These are phyloP conservation scores for Hestina assimilis DNA, from an alignment of 1,140 invertebrate species.

Conservation along the genomic window DNA sequence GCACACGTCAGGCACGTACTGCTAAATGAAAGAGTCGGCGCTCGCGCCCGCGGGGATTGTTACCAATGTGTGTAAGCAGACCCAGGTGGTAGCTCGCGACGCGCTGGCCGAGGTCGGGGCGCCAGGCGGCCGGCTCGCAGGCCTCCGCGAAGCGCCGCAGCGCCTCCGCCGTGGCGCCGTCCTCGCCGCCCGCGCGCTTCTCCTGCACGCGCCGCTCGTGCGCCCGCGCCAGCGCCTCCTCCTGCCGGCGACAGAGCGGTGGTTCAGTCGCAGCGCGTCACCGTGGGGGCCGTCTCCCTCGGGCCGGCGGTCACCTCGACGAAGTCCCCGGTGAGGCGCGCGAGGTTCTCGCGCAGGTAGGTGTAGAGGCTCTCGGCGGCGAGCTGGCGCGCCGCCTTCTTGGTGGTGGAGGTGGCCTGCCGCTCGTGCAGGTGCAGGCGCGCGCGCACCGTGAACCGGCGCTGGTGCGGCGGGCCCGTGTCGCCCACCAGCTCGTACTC, in stretches of 20 bases:
- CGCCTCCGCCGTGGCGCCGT: neutral
- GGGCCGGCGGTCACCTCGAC: no score
- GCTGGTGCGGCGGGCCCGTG: conserved; percentile 62
- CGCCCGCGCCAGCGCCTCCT: conserved; percentile 55
- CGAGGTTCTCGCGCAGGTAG: conserved; percentile 57
- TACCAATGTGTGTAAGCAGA: conserved; percentile 43
- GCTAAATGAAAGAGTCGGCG: no score
- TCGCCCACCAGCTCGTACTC: conserved; percentile 53
- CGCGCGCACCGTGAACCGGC: conserved; percentile 52
- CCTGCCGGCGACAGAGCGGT: conserved; percentile 37
- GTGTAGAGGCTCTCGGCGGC: conserved; percentile 60
- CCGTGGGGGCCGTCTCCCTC: no score
- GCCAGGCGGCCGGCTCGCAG: conserved; percentile 18
- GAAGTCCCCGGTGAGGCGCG: conserved; percentile 50
- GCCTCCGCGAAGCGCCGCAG: neutral
- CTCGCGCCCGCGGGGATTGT: neutral
- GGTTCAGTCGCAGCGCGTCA: no score
- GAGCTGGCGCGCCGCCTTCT: conserved; percentile 57
- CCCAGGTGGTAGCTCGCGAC: conserved; percentile 54
- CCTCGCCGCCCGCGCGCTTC: conserved; percentile 15
- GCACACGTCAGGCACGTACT: neutral
- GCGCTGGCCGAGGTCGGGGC: conserved; percentile 51
- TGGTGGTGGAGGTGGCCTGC: conserved; percentile 51
- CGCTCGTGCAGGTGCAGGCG: conserved; percentile 47
- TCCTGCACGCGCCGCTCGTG: conserved; percentile 52